A percentile compares a stretch with the other conserved stretches of the same genome.
Conservation (phyloP, 2,888 invertebrate species). For the Dione juno region DNA sequence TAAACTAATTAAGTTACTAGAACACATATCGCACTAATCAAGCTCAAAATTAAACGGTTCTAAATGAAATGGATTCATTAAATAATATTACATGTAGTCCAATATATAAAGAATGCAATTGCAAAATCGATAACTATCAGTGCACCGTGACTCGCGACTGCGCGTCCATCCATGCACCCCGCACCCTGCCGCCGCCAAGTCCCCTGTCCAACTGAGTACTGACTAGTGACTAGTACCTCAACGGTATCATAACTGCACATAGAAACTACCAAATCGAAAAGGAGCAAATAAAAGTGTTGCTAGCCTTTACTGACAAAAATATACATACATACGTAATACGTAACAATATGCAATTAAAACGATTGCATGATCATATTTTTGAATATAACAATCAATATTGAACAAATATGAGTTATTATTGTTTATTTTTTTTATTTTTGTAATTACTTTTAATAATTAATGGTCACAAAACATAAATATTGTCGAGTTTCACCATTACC, state of each 20-base stretch:
- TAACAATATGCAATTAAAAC: no score
- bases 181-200: background rate
- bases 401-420: no score
- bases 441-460: no score
- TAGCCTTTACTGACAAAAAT: background rate
- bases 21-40: background rate
- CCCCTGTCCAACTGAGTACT: background rate
- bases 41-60: background rate
- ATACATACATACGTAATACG: no score
- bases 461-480: no score
- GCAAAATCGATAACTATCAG: conserved; percentile 14
- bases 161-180: conserved; percentile 3
- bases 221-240: no score
- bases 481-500: no score
- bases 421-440: no score
- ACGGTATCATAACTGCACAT: background rate
- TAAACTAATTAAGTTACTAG: background rate
- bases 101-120: background rate
- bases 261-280: background rate
- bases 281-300: background rate
- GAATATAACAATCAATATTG: no score
- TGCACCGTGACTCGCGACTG: conserved; percentile 11
- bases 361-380: no score
- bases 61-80: background rate
- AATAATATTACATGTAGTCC: background rate